Conservation (phyloP, 2,888 invertebrate genomes). For the Plemyria rubiginata region DNA sequence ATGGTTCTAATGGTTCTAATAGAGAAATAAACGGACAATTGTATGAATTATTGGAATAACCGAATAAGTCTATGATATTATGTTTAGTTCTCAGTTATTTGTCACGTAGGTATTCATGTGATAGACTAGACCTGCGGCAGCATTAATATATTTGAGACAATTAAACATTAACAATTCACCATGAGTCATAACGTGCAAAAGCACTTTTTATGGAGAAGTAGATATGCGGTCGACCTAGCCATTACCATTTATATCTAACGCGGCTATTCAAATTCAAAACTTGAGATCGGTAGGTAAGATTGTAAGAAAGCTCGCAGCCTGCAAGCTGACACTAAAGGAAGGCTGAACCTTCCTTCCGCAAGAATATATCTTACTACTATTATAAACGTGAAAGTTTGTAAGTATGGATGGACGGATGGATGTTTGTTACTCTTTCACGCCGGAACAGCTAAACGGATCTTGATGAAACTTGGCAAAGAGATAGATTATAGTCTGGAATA, state of each 20-base stretch:
- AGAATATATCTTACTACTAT: constrained; percentile 35
- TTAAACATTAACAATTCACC: constrained; percentile 10
- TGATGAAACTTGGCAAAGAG: too few species aligned
- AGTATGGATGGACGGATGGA: too few species aligned
- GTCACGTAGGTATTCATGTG: constrained; percentile 8
- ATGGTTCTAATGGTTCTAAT: too few species aligned
- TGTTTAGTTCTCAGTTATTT: neutral
- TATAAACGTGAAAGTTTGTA: too few species aligned
- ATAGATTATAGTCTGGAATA: too few species aligned
- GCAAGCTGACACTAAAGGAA: constrained; percentile 46
- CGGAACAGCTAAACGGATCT: too few species aligned
- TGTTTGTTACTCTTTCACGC: too few species aligned
- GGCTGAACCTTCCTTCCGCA: constrained; percentile 52
- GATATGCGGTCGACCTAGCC: constrained; percentile 34
- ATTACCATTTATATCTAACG: constrained; percentile 42
- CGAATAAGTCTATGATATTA: neutral
- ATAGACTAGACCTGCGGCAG: constrained; percentile 7
- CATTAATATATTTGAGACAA: constrained; percentile 20
- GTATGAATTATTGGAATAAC: neutral
- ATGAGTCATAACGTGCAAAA: constrained; percentile 19
- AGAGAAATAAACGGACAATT: constrained; percentile 2
- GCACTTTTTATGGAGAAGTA: constrained; percentile 33
- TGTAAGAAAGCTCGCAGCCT: constrained; percentile 52
- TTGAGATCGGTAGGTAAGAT: constrained; percentile 49
- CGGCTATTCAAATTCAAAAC: constrained; percentile 52